Evolutionary conservation across 2,888 invertebrate genomes (phyloP).

Genomic region (Leptinotarsa rubiginosa): DNA sequence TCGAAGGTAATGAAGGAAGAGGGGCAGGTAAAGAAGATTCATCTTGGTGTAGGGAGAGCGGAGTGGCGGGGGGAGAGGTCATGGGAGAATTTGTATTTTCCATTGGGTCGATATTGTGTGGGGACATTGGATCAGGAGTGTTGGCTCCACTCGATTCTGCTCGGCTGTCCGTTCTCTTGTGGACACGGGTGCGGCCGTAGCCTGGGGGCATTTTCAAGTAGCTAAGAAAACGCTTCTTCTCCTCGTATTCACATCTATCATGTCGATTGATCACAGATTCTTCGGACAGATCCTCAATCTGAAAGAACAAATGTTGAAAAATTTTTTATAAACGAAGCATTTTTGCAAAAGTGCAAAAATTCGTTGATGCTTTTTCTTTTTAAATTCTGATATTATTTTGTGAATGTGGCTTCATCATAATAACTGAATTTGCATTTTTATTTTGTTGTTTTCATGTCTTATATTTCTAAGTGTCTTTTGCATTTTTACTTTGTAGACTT

Average conservation of each 20-base stretch:
- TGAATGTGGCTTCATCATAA: no score
- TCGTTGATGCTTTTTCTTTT: no score
- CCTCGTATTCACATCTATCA: slow-evolving; percentile 81
- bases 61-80: slow-evolving; percentile 69
- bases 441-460: no score
- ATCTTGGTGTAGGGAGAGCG: slow-evolving; percentile 57
- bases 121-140: slow-evolving; percentile 78
- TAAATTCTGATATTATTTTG: no score
- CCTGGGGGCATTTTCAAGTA: slow-evolving; percentile 67
- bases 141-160: slow-evolving; percentile 79
- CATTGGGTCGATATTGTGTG: slow-evolving; percentile 67
- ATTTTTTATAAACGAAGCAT: no score
- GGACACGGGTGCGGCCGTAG: slow-evolving; percentile 65
- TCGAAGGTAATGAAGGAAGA: slow-evolving; percentile 55
- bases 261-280: slow-evolving; percentile 79
- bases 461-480: no score
- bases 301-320: slow-evolving; percentile 28
- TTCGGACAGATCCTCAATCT: slow-evolving; percentile 85
- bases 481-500: no score
- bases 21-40: slow-evolving; percentile 27
- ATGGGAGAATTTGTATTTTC: slow-evolving; percentile 59
- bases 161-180: slow-evolving; percentile 76
- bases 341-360: no score
- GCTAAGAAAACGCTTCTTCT: slow-evolving; percentile 80
- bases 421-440: no score